Conservation (phyloP, 2,797 vertebrate genomes). For the Rhinatrema bivittatum region DNA sequence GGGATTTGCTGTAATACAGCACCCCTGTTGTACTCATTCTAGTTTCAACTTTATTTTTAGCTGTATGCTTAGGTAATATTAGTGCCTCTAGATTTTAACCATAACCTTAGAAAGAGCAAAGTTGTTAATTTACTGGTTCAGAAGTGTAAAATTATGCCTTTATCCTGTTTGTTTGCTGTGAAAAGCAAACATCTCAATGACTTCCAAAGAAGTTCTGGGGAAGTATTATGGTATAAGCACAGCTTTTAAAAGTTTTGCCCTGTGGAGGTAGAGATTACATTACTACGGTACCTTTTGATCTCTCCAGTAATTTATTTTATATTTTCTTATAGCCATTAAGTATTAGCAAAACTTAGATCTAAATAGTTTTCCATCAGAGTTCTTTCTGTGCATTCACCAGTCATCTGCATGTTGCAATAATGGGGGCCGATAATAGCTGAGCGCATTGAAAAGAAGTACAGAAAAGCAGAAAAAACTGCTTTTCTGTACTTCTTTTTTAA, state of each 20-base stretch:
- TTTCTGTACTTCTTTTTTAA: too few species aligned
- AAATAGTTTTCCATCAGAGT: background rate
- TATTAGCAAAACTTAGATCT: constrained; percentile 8
- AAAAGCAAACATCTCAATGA: constrained; percentile 33
- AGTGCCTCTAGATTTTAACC: constrained; percentile 15
- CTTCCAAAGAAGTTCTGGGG: constrained; percentile 29
- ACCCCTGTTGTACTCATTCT: too few species aligned
- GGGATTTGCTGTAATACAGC: too few species aligned
- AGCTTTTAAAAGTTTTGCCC: constrained; percentile 28
- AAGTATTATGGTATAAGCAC: constrained; percentile 20
- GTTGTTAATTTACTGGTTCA: constrained; percentile 12
- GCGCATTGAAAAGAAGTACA: too few species aligned
- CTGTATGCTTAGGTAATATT: too few species aligned
- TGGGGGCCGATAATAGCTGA: too few species aligned
- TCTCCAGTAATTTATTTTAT: constrained; percentile 18
- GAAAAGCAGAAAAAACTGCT: too few species aligned
- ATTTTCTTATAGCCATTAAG: constrained; percentile 18
- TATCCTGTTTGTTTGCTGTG: constrained; percentile 34
- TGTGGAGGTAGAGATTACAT: constrained; percentile 24
- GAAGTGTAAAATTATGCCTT: constrained; percentile 18
- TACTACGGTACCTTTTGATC: constrained; percentile 24
- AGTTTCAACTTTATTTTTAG: too few species aligned
- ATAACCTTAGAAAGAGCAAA: constrained; percentile 14
- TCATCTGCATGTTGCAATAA: too few species aligned
- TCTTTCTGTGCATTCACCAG: constrained; percentile 4